Evolutionary conservation across 2,888 invertebrate species (phyloP), one percentile per base, ranked within the genome.

Genomic region (Halictus ligatus): DNA sequence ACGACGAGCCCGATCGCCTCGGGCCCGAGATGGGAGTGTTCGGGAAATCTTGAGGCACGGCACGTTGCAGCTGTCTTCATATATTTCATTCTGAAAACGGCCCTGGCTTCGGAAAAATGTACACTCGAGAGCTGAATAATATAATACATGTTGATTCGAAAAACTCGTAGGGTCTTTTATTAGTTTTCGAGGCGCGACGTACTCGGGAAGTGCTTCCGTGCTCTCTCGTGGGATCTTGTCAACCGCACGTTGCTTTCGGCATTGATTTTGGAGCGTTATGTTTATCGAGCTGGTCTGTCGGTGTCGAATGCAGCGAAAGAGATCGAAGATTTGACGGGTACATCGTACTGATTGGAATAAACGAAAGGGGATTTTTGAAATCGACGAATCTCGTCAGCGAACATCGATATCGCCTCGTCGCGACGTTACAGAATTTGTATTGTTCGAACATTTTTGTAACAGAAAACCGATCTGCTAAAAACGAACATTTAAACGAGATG

Each of bases 51-150:
- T 69, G 21, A 84, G 71, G 81, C 89, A 21, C 18, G 21, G 89
- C 89, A 89, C 89, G 89, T 89, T 89, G 80, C 83, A 40, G 80
- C 88, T 80, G 89, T 89, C 84, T 89, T 89, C 83, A 75, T 89
- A 81, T 72, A 82, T 87, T 75, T 87, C 73, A 69, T 87, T 85
- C 72, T 58, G 35, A 69, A 73, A 81, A 81, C 78, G 74, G 69
- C 75, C 78, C 72, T 40, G 29, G 75, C 35, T 60, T 35, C 40
- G 29, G 78, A 72, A 78, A 72, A 81, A 80, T 80, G 84, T 75
- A 58, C 81, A 78, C 50, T 35, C 77, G 78, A 72, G 73, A 29
- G 64, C 72, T n/a, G 85, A 85, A 83, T 83, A 80, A 80, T 60
- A 50, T 43, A 72, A 76, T 50, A 76, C 43, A 71, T 80, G 46